Percentiles rank a stretch among this genome's conserved stretches.
These are phyloP conservation scores for Notarius quadriscutis DNA, from an alignment of 2,113 vertebrate species.

Conservation along the genomic window DNA sequence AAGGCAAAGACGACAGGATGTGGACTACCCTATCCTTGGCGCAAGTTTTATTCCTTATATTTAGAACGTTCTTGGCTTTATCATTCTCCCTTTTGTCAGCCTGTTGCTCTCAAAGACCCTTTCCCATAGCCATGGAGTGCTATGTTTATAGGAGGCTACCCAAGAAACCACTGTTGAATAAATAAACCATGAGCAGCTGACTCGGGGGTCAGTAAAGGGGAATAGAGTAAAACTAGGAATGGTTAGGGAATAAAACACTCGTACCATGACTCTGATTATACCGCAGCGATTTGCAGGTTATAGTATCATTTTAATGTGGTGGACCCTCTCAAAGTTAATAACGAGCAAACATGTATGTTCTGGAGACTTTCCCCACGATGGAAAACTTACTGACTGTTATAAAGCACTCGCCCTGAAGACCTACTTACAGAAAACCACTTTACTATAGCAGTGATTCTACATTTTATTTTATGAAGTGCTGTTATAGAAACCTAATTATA, in stretches of 20 bases:
- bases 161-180: not conserved
- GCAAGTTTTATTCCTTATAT: not conserved
- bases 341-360: too few species aligned
- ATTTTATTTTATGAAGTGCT: too few species aligned
- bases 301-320: not conserved
- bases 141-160: not conserved
- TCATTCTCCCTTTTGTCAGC: not conserved
- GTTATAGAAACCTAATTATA: too few species aligned
- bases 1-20: not conserved
- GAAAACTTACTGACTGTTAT: too few species aligned
- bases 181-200: not conserved
- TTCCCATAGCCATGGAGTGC: not conserved
- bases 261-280: not conserved
- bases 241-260: not conserved
- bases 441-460: too few species aligned
- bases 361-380: too few species aligned
- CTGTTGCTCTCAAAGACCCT: not conserved
- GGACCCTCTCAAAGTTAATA: too few species aligned
- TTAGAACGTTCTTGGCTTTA: not conserved
- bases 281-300: not conserved
- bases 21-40: not conserved
- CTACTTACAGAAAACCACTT: too few species aligned
- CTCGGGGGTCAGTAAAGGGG: not conserved
- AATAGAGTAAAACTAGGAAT: not conserved
- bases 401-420: too few species aligned